Base-by-base conservation (phyloP, 2,888 invertebrate species). In the Euzophera pinguis region DNA sequence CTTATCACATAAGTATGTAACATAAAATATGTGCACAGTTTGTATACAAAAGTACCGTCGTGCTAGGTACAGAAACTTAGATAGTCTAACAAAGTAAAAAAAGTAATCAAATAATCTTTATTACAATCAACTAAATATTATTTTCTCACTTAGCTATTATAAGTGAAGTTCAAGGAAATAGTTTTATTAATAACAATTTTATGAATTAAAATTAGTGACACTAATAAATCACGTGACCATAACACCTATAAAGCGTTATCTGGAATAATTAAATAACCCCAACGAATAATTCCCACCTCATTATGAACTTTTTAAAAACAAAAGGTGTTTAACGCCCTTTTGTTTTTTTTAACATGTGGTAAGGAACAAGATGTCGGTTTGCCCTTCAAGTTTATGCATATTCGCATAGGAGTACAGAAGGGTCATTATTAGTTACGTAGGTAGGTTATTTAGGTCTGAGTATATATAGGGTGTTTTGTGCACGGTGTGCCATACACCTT, bases 211-310 rank as follows among this genome's bases (percentile, higher is more conserved):
- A 76, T 71, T 64, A 68, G 61, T 70, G 75, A 75, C 75, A 76
- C 70, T 84, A 83, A 83, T 83, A 76, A 69, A 69, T 73, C 84
- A 84, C 83, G 85, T 82, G 72, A 82, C 76, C 75, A 75, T 79
- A 77, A 75, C 68, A 66, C 61, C 60, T 69, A 72, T 61, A 62
- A 65, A 61, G 64, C 63, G 69, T 78, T 78, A 81, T 77, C 78
- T 74, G 65, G 72, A 76, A 69, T 78, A 80, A 83, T 82, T 81
- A 78, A 81, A 73, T 72, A 71, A 71, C 73, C 72, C 69, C 70
- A 62, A 69, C 68, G 61, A 63, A 67, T 43, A 51, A 49, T 49
- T 38, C 38, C 9, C 27, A 22, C 37, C 38, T 29, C 43, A 55
- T 55, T 54, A 37, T 49, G 38, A 38, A 29, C 22, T 22, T 37